phyloP scores from a whole-genome alignment of 2,113 vertebrate species.

The Loxodonta africana region DNA sequence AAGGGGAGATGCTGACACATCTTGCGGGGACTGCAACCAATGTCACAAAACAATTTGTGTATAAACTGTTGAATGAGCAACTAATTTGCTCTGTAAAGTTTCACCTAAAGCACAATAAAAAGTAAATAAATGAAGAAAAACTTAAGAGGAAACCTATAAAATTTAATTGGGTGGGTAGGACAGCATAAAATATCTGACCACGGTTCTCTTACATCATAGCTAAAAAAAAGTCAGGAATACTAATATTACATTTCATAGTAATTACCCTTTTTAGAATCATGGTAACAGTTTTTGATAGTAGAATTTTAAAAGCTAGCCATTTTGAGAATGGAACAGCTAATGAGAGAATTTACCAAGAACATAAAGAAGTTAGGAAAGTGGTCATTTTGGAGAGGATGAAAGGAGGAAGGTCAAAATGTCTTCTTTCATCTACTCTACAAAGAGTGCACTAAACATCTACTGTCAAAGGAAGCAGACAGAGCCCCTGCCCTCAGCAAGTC shows the following conservation, averaged over 20 bases:
- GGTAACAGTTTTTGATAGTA: not conserved
- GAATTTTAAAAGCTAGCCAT: not conserved
- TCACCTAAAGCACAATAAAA: too few species aligned
- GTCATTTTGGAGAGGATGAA: not conserved
- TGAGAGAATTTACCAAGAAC: not conserved
- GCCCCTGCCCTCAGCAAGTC: too few species aligned
- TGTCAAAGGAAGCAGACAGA: not conserved
- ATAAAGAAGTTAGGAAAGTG: not conserved
- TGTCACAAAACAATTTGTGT: too few species aligned
- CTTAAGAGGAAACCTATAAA: not conserved
- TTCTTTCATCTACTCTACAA: not conserved
- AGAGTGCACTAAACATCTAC: too few species aligned
- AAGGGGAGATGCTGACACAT: too few species aligned
- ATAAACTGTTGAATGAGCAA: too few species aligned
- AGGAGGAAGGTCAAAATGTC: not conserved
- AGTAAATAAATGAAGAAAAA: not conserved
- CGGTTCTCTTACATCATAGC: not conserved
- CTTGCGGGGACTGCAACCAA: too few species aligned
- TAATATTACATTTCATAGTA: not conserved
- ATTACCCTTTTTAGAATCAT: not conserved
- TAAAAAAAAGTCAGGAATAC: not conserved
- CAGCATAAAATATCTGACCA: not conserved
- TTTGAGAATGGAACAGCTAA: not conserved
- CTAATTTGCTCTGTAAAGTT: too few species aligned
- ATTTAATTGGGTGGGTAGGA: not conserved